Base-by-base conservation (phyloP, 1,140 invertebrate genomes). In the Brachionus calyciflorus region DNA sequence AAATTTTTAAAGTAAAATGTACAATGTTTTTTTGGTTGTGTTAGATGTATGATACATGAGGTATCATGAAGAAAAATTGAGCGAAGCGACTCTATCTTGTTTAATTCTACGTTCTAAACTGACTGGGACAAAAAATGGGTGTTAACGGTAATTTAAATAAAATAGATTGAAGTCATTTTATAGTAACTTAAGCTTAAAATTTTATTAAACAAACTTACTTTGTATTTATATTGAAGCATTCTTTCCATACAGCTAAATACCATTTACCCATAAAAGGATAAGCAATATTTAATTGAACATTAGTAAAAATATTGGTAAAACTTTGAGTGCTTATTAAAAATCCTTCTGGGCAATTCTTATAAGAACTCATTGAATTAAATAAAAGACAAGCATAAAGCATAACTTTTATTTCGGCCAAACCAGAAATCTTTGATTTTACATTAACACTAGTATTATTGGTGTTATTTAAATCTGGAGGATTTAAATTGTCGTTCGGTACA, bases 231-330 rank as follows among this genome's bases (percentile, higher is more conserved):
- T 73, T 73, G n/a, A 73, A 55, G n/a, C 69, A 73, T 26, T 73
- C 46, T 51, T 73, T 73, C 69, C 69, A 73, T 40, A 73, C 17
- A 12, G 69, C 69, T 21, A 73, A 37, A 55, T 33, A 73, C 69
- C 69, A 73, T 19, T 55, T 49, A 12, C 69, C 69, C 69, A 73
- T 73, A 41, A 24, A 55, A 9, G 69, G 69, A 55, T 73, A 73
- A 17, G 69, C 69, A 7, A 73, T 33, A 55, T 73, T 73, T 3
- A 73, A 37, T 37, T 51, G 51, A 21, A 51, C 40, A 49, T 73
- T 73, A 33, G 69, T 37, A 21, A 51, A 73, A 21, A 73, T 55
- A 21, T 73, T 73, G 9, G 51, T 33, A 30, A 21, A 55, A 33
- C 46, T 55, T 55, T 73, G 69, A 0, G 69, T 73, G 19, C 30